These are phyloP conservation scores for Bilobella aurantiaca DNA, from an alignment of 1,140 invertebrate genomes.

Conservation along the genomic window DNA sequence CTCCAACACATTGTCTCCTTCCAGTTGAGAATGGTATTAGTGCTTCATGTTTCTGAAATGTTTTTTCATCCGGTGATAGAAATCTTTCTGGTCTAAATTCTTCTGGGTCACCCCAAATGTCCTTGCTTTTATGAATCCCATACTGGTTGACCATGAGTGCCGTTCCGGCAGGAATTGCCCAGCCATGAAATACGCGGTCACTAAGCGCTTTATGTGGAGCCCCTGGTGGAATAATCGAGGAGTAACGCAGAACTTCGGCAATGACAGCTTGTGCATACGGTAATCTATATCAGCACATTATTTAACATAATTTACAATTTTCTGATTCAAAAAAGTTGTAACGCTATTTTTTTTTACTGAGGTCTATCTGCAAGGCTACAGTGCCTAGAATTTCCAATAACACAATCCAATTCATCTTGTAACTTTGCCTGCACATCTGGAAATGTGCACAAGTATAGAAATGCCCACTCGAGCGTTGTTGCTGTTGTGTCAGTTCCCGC, in stretches of 20 bases:
- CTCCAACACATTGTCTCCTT: too few relatives aligned
- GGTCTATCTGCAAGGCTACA: background rate
- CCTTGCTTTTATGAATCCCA: conserved; percentile 57
- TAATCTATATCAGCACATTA: background rate
- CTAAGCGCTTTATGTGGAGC: background rate
- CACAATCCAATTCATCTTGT: background rate
- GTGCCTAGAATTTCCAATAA: background rate
- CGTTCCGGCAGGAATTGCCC: conserved; percentile 50
- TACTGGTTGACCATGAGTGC: conserved; percentile 70
- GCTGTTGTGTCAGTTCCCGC: conserved; percentile 1
- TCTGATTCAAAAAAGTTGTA: background rate
- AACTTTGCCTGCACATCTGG: conserved; percentile 1
- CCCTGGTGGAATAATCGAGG: background rate
- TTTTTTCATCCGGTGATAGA: conserved; percentile 52
- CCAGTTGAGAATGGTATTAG: too few relatives aligned
- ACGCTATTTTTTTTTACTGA: too few relatives aligned
- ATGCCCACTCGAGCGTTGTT: background rate
- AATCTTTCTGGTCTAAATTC: conserved; percentile 66
- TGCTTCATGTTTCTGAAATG: conserved; percentile 15
- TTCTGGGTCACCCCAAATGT: conserved; percentile 57
- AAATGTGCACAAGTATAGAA: background rate
- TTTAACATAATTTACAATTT: background rate
- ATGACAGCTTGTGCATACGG: background rate
- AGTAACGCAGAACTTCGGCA: background rate
- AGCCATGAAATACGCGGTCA: background rate